Percentiles rank a stretch among this genome's conserved stretches.
Conservation (phyloP, 2,888 invertebrate genomes). For the Bombyx huttoni region DNA sequence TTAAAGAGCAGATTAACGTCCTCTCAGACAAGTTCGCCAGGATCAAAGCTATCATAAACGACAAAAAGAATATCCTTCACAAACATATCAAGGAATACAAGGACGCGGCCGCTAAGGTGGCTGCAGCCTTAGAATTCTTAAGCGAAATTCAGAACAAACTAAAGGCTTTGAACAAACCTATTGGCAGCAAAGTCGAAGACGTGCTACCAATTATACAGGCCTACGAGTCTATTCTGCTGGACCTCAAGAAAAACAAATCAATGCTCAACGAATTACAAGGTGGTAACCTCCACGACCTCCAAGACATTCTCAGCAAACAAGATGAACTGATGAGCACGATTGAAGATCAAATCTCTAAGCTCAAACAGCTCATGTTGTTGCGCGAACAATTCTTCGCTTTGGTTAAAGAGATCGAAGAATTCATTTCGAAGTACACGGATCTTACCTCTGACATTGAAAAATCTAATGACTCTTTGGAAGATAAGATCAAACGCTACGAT, state of each 20-base stretch:
- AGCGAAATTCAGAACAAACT: slow-evolving; percentile 87
- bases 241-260: slow-evolving; percentile 83
- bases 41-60: slow-evolving; percentile 81
- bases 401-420: slow-evolving; percentile 89
- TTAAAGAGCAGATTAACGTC: slow-evolving; percentile 85
- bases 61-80: slow-evolving; percentile 80
- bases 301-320: slow-evolving; percentile 84
- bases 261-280: slow-evolving; percentile 84
- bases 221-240: slow-evolving; percentile 83
- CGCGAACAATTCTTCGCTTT: slow-evolving; percentile 91
- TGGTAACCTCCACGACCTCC: slow-evolving; percentile 83
- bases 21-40: slow-evolving; percentile 84
- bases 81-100: slow-evolving; percentile 86
- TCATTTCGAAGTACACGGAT: slow-evolving; percentile 89
- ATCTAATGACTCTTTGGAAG: slow-evolving; percentile 84
- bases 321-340: slow-evolving; percentile 88
- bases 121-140: slow-evolving; percentile 85
- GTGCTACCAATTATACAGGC: slow-evolving; percentile 85
- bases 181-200: slow-evolving; percentile 90
- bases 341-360: slow-evolving; percentile 86
- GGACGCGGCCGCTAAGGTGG: slow-evolving; percentile 83
- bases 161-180: slow-evolving; percentile 86
- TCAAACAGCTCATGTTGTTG: slow-evolving; percentile 83
- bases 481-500: slow-evolving; percentile 90
- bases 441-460: slow-evolving; percentile 88